Base-by-base conservation (phyloP, 1,140 invertebrate species). In the Drosophila gunungcola region DNA sequence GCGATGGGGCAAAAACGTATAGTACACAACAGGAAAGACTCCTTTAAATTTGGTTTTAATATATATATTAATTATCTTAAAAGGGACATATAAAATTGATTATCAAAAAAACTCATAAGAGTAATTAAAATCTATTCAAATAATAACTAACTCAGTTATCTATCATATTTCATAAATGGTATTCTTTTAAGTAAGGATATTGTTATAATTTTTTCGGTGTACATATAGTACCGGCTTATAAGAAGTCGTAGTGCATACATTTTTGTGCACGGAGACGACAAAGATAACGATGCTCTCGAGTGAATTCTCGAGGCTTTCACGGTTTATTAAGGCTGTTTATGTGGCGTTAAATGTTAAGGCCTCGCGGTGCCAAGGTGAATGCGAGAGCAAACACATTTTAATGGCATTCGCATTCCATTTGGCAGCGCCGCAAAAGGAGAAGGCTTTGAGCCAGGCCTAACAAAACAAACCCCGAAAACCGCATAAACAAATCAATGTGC, bases 311-410 rank as follows among this genome's bases (percentile, higher is more conserved):
- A 29, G 45, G 41, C 55, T 73, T 73, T 73, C 68, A 73, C 49
- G 83, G 62, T 73, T 83, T 83, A 83, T 79, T 85, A 76, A 79
- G 78, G 83, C 83, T 78, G 83, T 88, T 88, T 88, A 86, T 88
- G 82, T 80, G 61, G 82, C 83, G 83, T 88, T 82, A 86, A 85
- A 85, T 85, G 82, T 86, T 86, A 75, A 68, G 65, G 49, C 74
- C 46, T 49, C 41, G 29, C 57, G 0, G 32, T 27, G 74, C 62
- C 75, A 88, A 88, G 84, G 84, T 83, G 77, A 89, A 88, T 89
- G 81, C 86, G 83, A 79, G 60, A 89, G 80, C 84, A 88, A 88
- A 88, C 64, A 88, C 72, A 88, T 89, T 89, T 88, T 88, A 88
- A 88, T 83, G 84, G 76, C 80, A 89, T 88, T 88, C 81, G 82